Percentiles rank a stretch among this genome's conserved stretches.
phyloP scores from a whole-genome alignment of 2,113 vertebrate genomes.

The Prionailurus bengalensis region DNA sequence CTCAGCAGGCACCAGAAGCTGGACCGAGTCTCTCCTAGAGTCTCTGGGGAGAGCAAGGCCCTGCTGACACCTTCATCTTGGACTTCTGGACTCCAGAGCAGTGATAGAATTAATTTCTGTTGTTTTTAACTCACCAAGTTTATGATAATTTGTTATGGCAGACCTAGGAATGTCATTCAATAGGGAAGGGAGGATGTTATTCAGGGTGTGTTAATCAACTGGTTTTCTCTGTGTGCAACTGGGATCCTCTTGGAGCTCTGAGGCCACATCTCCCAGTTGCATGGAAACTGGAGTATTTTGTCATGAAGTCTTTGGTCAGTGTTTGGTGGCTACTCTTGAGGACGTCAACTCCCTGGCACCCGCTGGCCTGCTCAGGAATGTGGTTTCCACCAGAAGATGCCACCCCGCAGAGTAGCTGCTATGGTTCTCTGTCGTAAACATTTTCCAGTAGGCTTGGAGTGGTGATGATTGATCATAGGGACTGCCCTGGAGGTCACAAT shows the following conservation, averaged over 20 bases:
- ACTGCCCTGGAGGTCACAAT: not conserved
- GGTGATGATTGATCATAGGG: not conserved
- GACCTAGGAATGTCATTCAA: not conserved
- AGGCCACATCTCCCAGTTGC: no score
- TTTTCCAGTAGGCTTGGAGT: no score
- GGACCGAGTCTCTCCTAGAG: not conserved
- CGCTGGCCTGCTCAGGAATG: fast-evolving
- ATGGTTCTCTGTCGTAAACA: not conserved
- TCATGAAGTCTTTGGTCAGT: not conserved
- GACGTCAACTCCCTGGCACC: not conserved
- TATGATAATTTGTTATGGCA: not conserved
- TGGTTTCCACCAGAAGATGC: not conserved
- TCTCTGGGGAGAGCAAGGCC: not conserved
- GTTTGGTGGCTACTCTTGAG: not conserved
- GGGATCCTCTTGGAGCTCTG: no score
- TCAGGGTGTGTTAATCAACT: not conserved
- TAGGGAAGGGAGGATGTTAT: not conserved
- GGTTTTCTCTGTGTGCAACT: not conserved
- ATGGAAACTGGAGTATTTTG: not conserved
- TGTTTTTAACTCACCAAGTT: not conserved
- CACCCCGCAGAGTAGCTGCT: not conserved
- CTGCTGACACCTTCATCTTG: not conserved
- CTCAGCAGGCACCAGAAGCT: not conserved
- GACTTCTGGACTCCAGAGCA: not conserved
- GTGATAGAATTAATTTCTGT: not conserved